Base-by-base conservation (phyloP, 2,888 invertebrate genomes). In the Heliconius hortense region DNA sequence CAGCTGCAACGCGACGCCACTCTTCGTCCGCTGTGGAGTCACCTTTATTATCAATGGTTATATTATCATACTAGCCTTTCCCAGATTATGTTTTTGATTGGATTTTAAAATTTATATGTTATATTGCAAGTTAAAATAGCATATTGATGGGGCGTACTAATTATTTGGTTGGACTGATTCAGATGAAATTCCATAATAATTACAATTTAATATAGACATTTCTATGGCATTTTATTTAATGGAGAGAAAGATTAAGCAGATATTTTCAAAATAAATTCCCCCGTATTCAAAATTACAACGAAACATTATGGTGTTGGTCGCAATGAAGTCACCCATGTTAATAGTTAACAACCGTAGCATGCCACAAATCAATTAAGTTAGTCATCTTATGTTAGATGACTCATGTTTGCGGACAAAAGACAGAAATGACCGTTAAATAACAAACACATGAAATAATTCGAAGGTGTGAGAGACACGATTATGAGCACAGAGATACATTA, bases 1-100 rank as follows among this genome's bases (percentile, higher is more conserved):
- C 97, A 0, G 96, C 96, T 72, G 97, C 97, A 75, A 97, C 96
- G 85, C 97, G 96, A 89, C 97, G 95, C 96, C 97, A 97, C 89
- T 97, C 97, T 89, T 96, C 96, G 90, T 97, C 97, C 87, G 97
- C 97, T 88, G 96, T 96, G 87, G 86, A 89, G 68, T 76, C 77
- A 70, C 73, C 76, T 74, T 77, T 74, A 73, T 76, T 77, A 77
- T 76, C 77, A 77, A 77, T 76, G 48, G 63, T 76, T 77, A 73
- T 71, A 35, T 70, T 66, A 59, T 70, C 59, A 70, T 73, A 70
- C 64, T 70, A 71, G 56, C 69, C 60, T 62, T 71, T 71, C 71
- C 71, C 26, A 43, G 71, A 60, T 31, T 39, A 21, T 28, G 11
- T 53, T n/a, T 53, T 68, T n/a, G 31, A 53, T 53, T 53, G 7